phyloP scores from a whole-genome alignment of 2,888 invertebrate species.

The Conops quadrifasciatus region DNA sequence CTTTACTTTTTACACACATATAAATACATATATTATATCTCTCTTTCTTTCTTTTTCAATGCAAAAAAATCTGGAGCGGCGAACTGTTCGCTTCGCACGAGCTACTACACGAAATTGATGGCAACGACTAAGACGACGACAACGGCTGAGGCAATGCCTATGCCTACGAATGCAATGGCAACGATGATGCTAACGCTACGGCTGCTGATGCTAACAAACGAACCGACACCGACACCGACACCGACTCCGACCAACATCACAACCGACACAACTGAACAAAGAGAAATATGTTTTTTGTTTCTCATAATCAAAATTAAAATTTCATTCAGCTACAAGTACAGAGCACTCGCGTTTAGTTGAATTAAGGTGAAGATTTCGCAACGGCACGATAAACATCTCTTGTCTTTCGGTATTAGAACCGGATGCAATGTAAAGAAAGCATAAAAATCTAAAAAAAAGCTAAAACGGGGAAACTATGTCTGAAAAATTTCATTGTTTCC shows the following conservation, averaged over 20 bases:
- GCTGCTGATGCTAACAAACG: too few relatives aligned
- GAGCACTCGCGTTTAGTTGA: too few relatives aligned
- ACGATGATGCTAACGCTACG: too few relatives aligned
- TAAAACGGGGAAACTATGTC: too few relatives aligned
- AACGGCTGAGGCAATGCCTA: not conserved
- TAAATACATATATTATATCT: not conserved
- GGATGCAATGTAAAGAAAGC: too few relatives aligned
- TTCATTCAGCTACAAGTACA: too few relatives aligned
- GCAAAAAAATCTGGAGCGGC: conserved; percentile 3
- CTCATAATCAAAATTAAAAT: too few relatives aligned
- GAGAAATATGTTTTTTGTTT: not conserved
- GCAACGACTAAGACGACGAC: conserved; percentile 4
- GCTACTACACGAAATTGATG: conserved; percentile 23
- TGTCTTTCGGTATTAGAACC: too few relatives aligned
- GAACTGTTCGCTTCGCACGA: conserved; percentile 17
- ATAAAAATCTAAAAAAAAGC: too few relatives aligned
- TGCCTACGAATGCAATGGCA: not conserved
- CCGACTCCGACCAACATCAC: not conserved
- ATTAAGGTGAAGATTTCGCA: too few relatives aligned
- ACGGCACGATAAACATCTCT: too few relatives aligned
- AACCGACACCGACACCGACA: not conserved
- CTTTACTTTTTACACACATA: not conserved
- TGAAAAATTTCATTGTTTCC: too few relatives aligned
- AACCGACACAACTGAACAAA: not conserved
- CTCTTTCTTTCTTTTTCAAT: not conserved